Conservation (phyloP, 1,140 invertebrate species). For the Heliothis subflexa region DNA sequence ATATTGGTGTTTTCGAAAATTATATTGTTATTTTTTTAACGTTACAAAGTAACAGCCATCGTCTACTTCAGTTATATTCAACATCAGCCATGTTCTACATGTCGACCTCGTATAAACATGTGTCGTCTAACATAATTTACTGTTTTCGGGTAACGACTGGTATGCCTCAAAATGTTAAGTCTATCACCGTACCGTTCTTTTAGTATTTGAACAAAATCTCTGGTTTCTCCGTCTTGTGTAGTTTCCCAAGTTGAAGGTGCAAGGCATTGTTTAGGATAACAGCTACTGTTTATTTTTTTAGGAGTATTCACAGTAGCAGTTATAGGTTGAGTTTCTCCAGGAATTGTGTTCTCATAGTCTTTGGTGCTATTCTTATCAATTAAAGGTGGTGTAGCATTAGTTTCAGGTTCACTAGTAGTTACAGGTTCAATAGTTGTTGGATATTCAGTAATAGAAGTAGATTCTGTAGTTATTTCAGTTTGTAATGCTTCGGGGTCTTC, state of each 20-base stretch:
- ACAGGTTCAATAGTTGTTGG: not conserved
- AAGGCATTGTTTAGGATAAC: constrained; percentile 65
- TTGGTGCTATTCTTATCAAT: constrained; percentile 10
- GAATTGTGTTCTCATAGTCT: constrained; percentile 40
- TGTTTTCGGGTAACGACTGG: constrained; percentile 63
- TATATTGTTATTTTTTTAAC: no score
- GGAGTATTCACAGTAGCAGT: not conserved
- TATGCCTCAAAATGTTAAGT: constrained; percentile 60
- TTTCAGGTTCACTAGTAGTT: not conserved
- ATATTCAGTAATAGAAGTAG: not conserved
- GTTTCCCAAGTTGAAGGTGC: constrained; percentile 74
- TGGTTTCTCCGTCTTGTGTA: constrained; percentile 71
- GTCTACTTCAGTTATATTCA: no score
- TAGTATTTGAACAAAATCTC: constrained; percentile 76
- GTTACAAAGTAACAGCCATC: not conserved
- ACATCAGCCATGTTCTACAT: no score
- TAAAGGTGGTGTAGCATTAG: not conserved
- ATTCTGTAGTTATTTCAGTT: not conserved
- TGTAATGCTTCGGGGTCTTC: not conserved
- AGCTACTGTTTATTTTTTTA: constrained; percentile 27
- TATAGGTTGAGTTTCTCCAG: constrained; percentile 29
- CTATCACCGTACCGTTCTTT: constrained; percentile 65
- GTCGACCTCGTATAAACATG: not conserved
- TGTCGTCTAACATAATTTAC: not conserved
- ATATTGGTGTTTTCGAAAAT: no score